Percentiles rank a stretch among this genome's conserved stretches.
phyloP scores from a whole-genome alignment of 2,888 invertebrate genomes.

The Drosophila vallismaia region DNA sequence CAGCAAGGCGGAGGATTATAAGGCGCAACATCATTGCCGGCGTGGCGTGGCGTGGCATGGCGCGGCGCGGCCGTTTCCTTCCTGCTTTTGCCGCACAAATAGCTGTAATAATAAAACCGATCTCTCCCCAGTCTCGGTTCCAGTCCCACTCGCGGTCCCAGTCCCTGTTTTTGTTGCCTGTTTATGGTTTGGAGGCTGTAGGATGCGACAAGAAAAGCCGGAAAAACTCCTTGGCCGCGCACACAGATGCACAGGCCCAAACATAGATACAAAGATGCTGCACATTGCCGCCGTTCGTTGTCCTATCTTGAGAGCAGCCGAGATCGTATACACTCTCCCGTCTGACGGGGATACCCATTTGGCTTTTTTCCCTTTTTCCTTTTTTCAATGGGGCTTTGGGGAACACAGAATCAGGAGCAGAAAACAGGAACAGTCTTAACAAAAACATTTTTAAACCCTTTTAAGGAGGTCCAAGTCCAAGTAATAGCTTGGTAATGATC shows the following conservation, averaged over 20 bases:
- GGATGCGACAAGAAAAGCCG: slow-evolving; percentile 77
- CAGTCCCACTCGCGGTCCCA: slow-evolving; percentile 4
- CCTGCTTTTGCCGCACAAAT: slow-evolving; percentile 61
- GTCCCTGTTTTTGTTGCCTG: slow-evolving; percentile 29
- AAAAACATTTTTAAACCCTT: not conserved
- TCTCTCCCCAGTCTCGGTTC: slow-evolving; percentile 14
- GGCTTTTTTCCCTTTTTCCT: not conserved
- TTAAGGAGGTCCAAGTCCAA: too few relatives aligned
- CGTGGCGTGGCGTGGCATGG: slow-evolving; percentile 30
- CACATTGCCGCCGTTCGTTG: slow-evolving; percentile 53
- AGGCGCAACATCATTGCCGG: slow-evolving; percentile 46
- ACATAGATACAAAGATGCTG: not conserved
- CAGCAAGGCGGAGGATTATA: slow-evolving; percentile 65
- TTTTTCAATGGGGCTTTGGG: not conserved
- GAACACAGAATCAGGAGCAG: too few relatives aligned
- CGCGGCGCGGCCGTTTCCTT: slow-evolving; percentile 57
- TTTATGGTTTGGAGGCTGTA: slow-evolving; percentile 57
- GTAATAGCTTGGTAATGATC: too few relatives aligned
- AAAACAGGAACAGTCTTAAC: not conserved
- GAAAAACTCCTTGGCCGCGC: slow-evolving; percentile 72
- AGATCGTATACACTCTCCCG: slow-evolving; percentile 27
- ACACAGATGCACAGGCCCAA: slow-evolving; percentile 30
- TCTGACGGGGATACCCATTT: not conserved
- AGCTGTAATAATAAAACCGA: slow-evolving; percentile 72
- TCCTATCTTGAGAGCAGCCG: slow-evolving; percentile 51